Evolutionary conservation across 2,797 vertebrate species (phyloP), one percentile per base, ranked within the genome.

Genomic region (Eurystomus glaucurus): DNA sequence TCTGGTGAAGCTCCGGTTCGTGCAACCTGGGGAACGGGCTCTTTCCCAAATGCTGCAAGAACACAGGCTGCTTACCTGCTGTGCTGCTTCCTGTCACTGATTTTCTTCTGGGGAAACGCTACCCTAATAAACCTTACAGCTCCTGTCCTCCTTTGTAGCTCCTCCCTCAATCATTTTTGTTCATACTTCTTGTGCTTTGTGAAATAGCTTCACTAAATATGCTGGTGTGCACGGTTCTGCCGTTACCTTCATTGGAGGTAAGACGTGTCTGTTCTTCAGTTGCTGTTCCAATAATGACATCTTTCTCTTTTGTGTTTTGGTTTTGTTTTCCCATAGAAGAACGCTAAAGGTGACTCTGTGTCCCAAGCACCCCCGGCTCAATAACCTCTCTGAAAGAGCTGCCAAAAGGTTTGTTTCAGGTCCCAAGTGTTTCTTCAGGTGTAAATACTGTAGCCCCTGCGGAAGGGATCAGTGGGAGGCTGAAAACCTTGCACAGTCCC

Each of bases 281-380:
- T 80, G 79, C 74, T 37, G 20, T 21, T 95, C 19, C 17, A 54
- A 15, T 91, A 93, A 95, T 29, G 5, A 35, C 61, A 31, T 90
- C 71, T 97, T 90, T 46, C n/a, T 41, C 58, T 45, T 43, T 81
- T 65, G 58, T 26, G 23, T 35, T 52, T 80, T 82, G 33, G 92
- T 95, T 91, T 84, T 29, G 21, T 74, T 57, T n/a, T 31, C 28
- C 28, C 50, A 51, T 84, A 98, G 98, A 95, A 96, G 98, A 98
- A 98, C 95, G 98, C 97, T 95, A 98, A 99, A 94, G 97, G 96
- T 96, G 97, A 96, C 97, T 97, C 98, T 64, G 96, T 97, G 37
- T 97, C 97, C n/a, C 94, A 98, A 88, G 98, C 98, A 95, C 97
- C 97, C 43, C 72, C 61, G 31, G 97, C 98, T 96, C 98, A 98